Evolutionary conservation across 2,888 invertebrate genomes (phyloP), one percentile per base, ranked within the genome.

Genomic region (Reticulitermes lucifugus): DNA sequence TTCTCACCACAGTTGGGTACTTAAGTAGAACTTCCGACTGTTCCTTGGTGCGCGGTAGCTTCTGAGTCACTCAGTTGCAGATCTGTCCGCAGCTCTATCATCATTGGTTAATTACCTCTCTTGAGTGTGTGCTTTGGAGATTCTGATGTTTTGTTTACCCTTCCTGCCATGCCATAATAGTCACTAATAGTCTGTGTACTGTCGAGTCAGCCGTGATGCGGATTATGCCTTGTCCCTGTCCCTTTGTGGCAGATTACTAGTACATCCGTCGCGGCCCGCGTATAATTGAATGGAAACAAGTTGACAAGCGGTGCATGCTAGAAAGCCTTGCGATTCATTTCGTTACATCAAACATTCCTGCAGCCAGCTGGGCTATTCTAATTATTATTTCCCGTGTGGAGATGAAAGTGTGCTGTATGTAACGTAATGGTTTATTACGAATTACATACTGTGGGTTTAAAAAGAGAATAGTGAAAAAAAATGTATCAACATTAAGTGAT

Each of bases 261-360:
- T 25, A 70, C 25, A 70, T 29, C 70, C n/a, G 25, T 10, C n/a
- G 25, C 29, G 70, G 70, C 1, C 73, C 5, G 41, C 25, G 41
- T 73, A 18, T 73, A 73, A 73, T 35, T 70, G 25, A 70, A 70
- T 70, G 70, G 70, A 70, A 70, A 9, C 73, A 35, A 73, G 73
- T 41, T 41, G 73, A 41, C 73, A 73, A 14, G 25, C 25, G 9
- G 46, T 9, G 70, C 25, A 65, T n/a, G n/a, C 6, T 65, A 25
- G 65, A 9, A 65, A 65, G 71, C 73, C 41, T 73, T 41, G 35
- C 41, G 18, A 41, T 73, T 73, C 73, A 41, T 73, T 73, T 25
- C 21, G 7, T 65, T 73, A 73, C 73, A 22, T 73, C 73, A 73
- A 12, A 29, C 73, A 73, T 29, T 14, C 73, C 12, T 21, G 14